Conservation (phyloP, 2,797 vertebrate species). For the Paguma larvata region DNA sequence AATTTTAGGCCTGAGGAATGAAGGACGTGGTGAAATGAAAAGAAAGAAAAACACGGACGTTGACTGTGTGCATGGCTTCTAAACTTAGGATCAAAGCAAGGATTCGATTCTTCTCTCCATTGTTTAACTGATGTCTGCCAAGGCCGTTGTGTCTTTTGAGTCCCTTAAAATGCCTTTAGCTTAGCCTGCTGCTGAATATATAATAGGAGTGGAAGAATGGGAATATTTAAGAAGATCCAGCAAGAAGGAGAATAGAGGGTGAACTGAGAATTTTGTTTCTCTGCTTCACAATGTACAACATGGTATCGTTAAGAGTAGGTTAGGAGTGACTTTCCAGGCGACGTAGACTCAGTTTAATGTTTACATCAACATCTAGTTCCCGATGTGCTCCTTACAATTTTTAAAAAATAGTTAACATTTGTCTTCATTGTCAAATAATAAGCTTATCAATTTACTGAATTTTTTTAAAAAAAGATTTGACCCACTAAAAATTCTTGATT, state of each 20-base stretch:
- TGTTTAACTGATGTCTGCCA: neutral
- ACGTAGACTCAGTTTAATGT: neutral
- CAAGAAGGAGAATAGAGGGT: neutral
- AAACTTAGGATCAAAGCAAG: conserved; percentile 16
- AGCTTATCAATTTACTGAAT: neutral
- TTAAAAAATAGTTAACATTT: neutral
- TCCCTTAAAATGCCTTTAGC: neutral
- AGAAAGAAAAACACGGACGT: neutral
- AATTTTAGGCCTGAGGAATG: neutral
- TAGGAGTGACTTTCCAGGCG: conserved; percentile 17
- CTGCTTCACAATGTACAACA: neutral
- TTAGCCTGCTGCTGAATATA: neutral
- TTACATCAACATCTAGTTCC: neutral
- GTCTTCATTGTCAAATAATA: neutral
- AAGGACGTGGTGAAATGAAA: conserved; percentile 46
- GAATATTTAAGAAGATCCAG: neutral
- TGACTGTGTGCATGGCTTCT: neutral
- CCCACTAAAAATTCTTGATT: conserved; percentile 16
- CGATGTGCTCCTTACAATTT: neutral
- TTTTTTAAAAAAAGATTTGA: neutral
- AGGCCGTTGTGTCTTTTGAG: neutral
- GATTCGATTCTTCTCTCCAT: neutral
- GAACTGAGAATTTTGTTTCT: neutral
- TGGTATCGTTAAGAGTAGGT: neutral
- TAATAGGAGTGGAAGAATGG: neutral